Evolutionary conservation across 35 echinoderm and acorn worm genomes (phyloP), one percentile per base, ranked within the genome.

Genomic region (Lytechinus pictus): DNA sequence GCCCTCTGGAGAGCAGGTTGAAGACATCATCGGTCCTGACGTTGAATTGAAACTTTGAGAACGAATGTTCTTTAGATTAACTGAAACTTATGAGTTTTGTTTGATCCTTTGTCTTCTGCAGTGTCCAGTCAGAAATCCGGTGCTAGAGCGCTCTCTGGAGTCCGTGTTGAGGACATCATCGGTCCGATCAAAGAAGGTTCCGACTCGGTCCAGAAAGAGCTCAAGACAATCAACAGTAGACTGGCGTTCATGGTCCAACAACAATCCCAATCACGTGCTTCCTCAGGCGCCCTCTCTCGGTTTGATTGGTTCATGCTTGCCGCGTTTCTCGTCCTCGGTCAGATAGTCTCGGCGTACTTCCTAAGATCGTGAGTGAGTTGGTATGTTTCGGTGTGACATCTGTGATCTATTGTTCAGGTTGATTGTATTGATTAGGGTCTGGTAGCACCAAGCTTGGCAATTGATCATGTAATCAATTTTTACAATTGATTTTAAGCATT

Each of bases 221-320:
- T 99, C 28, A 87, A 95, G 52, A 87, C 97, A 9, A 95, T 99
- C 94, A 99, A 99, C 96, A 89, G 52, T 28, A 94, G 97, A 16
- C 96, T 99, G 21, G 98, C 96, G 28, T 95, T 97, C 12, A 86
- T 98, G 58, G 86, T 96, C 54, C 95, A 96, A 60, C 96, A 94
- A 21, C 96, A 95, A 79, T 66, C 96, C 14, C 92, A 79, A 19
- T 61, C 44, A 53, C n/a, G 16, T 28, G 54, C 55, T 28, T 95
- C 92, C 24, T 91, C 51, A 16, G 91, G 89, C 19, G 66, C 66
- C 66, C 93, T 95, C 27, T 86, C 94, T 86, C 95, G 95, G 27
- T 96, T 91, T 54, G 98, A 99, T 52, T 95, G 96, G 96, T 21
- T 99, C n/a, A 91, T 96, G 2, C 90, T 99, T 53, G 95, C 95